Evolutionary conservation across 2,888 invertebrate species (phyloP).

Genomic region (Eustalomyia histrio): DNA sequence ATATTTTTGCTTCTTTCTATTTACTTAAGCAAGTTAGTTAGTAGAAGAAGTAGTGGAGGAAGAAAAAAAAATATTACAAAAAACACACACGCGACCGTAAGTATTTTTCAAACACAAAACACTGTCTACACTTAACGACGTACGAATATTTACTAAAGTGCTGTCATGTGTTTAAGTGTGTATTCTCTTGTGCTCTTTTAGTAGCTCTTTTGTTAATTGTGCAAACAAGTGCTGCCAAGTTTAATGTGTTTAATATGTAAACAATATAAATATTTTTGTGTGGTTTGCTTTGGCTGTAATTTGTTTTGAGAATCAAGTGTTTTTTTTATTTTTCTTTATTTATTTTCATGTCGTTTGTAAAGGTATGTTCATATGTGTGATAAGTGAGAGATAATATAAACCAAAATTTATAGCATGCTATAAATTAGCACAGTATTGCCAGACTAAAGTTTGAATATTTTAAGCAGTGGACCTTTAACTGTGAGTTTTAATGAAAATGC

Average conservation of each 20-base stretch:
- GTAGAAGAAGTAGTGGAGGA: slow-evolving; percentile 31
- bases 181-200: neutral
- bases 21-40: slow-evolving; percentile 56
- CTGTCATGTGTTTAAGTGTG: slow-evolving; percentile 30
- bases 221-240: slow-evolving; percentile 51
- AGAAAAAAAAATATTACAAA: slow-evolving; percentile 27
- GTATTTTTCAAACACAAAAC: slow-evolving; percentile 19
- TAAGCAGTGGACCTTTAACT: slow-evolving; percentile 1
- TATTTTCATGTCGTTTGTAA: neutral
- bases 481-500: neutral
- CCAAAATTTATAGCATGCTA: slow-evolving; percentile 2
- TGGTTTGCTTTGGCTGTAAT: slow-evolving; percentile 20
- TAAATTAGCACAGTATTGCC: slow-evolving; percentile 25
- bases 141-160: slow-evolving; percentile 65
- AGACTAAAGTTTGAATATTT: neutral
- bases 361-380: slow-evolving; percentile 2
- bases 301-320: slow-evolving; percentile 2
- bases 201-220: slow-evolving; percentile 1
- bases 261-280: slow-evolving; percentile 20
- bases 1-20: slow-evolving; percentile 33
- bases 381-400: slow-evolving; percentile 4
- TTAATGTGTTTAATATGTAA: slow-evolving; percentile 20
- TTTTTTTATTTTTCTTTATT: neutral
- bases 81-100: slow-evolving; percentile 46
- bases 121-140: slow-evolving; percentile 57